Conservation (phyloP, 2,888 invertebrate species). For the Trichopoda pennipes region DNA sequence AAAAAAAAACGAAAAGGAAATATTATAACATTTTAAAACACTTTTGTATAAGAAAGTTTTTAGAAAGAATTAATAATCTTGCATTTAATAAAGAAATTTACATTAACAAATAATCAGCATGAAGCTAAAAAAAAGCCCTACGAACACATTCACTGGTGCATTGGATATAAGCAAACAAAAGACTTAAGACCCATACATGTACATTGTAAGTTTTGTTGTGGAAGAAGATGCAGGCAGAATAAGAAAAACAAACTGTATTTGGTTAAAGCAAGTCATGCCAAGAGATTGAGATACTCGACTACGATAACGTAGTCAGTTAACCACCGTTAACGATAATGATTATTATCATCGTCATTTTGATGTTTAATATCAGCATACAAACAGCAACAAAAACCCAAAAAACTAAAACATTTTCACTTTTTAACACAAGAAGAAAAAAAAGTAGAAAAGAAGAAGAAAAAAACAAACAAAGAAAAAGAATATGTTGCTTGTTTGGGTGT, state of each 20-base stretch:
- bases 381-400: slow-evolving; percentile 15
- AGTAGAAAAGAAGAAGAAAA: slow-evolving; percentile 9
- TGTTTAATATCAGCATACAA: slow-evolving; percentile 48
- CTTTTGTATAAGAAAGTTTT: slow-evolving; percentile 45
- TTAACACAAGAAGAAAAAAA: slow-evolving; percentile 53
- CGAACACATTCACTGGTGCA: not conserved
- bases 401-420: slow-evolving; percentile 68
- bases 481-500: slow-evolving; percentile 13
- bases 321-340: slow-evolving; percentile 41
- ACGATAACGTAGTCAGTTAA: slow-evolving; percentile 38
- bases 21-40: slow-evolving; percentile 51
- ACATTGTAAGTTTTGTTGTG: slow-evolving; percentile 29
- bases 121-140: no score
- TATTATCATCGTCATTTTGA: slow-evolving; percentile 29
- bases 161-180: slow-evolving; percentile 45
- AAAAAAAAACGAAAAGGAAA: slow-evolving; percentile 4
- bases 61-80: slow-evolving; percentile 25
- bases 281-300: slow-evolving; percentile 56
- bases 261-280: slow-evolving; percentile 60
- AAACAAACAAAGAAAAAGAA: slow-evolving; percentile 17
- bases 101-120: not conserved
- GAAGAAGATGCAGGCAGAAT: slow-evolving; percentile 21
- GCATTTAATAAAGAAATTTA: not conserved
- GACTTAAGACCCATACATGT: slow-evolving; percentile 62
- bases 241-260: slow-evolving; percentile 29